phyloP scores from a whole-genome alignment of 2,888 invertebrate species.

The Steinernema carpocapsae region DNA sequence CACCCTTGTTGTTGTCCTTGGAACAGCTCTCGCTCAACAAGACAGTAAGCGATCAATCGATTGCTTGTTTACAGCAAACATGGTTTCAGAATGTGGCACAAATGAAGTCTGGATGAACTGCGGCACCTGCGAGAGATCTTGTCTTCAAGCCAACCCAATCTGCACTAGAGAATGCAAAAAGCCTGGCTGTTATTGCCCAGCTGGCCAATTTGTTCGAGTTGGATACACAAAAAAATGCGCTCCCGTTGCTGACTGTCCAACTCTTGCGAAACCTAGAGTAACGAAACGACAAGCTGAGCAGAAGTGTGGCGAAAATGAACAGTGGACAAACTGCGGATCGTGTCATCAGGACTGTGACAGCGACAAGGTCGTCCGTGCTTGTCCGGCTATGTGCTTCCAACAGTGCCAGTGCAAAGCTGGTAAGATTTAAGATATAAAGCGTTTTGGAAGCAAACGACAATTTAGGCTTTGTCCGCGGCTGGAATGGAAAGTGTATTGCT shows the following conservation, averaged over 20 bases:
- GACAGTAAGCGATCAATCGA: too few species aligned
- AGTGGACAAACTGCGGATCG: not conserved
- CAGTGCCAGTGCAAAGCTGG: not conserved
- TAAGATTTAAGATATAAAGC: too few species aligned
- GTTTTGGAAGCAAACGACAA: too few species aligned
- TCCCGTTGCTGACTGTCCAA: not conserved
- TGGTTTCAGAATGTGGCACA: not conserved
- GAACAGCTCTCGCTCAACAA: too few species aligned
- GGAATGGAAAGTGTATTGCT: not conserved
- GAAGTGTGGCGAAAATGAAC: not conserved
- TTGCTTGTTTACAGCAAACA: too few species aligned
- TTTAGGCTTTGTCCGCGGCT: constrained; percentile 2
- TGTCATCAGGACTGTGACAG: too few species aligned
- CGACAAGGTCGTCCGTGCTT: not conserved
- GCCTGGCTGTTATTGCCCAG: constrained; percentile 1
- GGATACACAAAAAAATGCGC: not conserved
- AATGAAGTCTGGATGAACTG: not conserved
- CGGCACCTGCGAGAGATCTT: not conserved
- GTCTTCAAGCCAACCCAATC: not conserved
- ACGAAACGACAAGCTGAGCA: too few species aligned
- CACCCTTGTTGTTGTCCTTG: too few species aligned
- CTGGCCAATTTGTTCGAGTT: not conserved
- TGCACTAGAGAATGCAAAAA: not conserved
- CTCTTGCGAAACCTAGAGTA: too few species aligned
- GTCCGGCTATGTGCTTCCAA: not conserved